Conservation (phyloP, 2,888 invertebrate species). For the Apamea crenata region DNA sequence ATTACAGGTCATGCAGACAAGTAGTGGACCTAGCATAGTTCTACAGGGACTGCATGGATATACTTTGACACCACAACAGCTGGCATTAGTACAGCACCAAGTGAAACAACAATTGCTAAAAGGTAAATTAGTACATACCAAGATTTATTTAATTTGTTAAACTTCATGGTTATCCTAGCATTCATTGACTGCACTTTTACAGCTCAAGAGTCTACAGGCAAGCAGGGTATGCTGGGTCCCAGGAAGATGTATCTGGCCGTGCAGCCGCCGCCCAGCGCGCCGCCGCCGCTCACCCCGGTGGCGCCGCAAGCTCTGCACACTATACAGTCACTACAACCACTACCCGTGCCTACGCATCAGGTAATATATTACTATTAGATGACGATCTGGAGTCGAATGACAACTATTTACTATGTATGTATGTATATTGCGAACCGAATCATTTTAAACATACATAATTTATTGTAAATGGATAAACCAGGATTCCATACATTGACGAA, state of each 20-base stretch:
- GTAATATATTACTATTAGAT: conserved; percentile 88
- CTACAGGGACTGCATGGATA: conserved; percentile 96
- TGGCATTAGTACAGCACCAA: conserved; percentile 96
- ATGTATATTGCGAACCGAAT: conserved; percentile 51
- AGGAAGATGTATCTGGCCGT: conserved; percentile 96
- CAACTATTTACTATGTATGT: conserved; percentile 52
- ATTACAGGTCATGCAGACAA: conserved; percentile 94
- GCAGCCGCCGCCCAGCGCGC: conserved; percentile 91
- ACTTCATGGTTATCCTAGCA: conserved; percentile 51
- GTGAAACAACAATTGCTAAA: conserved; percentile 96
- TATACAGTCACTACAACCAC: conserved; percentile 75
- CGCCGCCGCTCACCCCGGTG: conserved; percentile 75
- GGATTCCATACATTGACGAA: conserved; percentile 41
- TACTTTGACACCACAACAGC: conserved; percentile 95
- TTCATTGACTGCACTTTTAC: conserved; percentile 73
- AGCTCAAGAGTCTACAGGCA: conserved; percentile 97
- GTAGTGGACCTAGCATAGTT: conserved; percentile 96
- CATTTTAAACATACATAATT: conserved; percentile 38
- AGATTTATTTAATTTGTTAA: conserved; percentile 27
- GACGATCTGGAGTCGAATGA: conserved; percentile 36
- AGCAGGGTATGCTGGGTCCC: conserved; percentile 95
- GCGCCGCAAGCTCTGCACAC: conserved; percentile 74
- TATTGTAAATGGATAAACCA: conserved; percentile 54
- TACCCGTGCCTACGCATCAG: conserved; percentile 87
- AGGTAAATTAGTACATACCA: conserved; percentile 89